phyloP scores from a whole-genome alignment of 2,888 invertebrate species.

The Reticulitermes lucifugus region DNA sequence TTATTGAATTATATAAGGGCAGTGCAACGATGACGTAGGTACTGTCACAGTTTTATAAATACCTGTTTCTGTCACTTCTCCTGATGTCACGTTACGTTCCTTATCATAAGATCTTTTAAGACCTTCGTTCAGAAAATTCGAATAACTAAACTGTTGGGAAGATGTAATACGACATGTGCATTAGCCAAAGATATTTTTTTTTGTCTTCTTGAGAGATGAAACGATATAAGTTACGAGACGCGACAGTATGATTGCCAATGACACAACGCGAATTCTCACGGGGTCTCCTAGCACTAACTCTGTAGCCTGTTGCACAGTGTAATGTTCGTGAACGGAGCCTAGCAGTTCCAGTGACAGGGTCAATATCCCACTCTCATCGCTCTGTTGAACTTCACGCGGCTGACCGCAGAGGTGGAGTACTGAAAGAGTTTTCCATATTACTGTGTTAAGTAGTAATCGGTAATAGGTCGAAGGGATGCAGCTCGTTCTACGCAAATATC shows the following conservation, averaged over 20 bases:
- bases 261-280: not conserved
- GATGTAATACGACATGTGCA: not conserved
- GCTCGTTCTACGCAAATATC: no score
- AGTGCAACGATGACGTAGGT: no score
- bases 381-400: not conserved
- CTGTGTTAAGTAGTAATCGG: not conserved
- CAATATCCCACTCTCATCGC: not conserved
- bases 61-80: no score
- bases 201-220: not conserved
- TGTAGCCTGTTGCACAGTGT: not conserved
- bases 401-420: not conserved
- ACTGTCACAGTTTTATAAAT: no score
- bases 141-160: not conserved
- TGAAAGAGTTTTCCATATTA: not conserved
- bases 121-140: not conserved
- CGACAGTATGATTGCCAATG: not conserved
- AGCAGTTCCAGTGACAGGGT: not conserved
- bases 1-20: no score
- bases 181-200: not conserved
- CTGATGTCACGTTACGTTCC: no score
- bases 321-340: not conserved
- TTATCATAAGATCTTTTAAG: no score
- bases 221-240: not conserved
- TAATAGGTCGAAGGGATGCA: not conserved
- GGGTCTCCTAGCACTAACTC: not conserved